phyloP scores from a whole-genome alignment of 2,113 vertebrate genomes.

The Quiscalus mexicanus region DNA sequence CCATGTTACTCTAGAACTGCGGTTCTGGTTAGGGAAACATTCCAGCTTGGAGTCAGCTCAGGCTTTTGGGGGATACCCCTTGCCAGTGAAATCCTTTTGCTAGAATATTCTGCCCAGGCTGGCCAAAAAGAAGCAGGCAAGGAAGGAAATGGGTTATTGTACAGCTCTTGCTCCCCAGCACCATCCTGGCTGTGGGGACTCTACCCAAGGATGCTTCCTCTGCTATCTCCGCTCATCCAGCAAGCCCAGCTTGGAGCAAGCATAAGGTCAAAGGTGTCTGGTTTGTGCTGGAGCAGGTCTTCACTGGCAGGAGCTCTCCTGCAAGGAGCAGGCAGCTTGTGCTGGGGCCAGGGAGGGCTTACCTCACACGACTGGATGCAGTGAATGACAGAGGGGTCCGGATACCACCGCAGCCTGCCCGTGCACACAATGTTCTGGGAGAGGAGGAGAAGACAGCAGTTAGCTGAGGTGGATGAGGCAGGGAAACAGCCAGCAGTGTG shows the following conservation, averaged over 20 bases:
- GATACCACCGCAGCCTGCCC: constrained; percentile 87
- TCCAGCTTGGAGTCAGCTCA: constrained; percentile 5
- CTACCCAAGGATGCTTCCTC: neutral
- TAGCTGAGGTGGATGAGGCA: fast-evolving
- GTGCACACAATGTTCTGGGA: constrained; percentile 91
- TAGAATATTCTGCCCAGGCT: constrained; percentile 4
- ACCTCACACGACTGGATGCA: constrained; percentile 97
- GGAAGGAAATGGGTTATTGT: constrained; percentile 13
- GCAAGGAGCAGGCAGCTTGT: neutral
- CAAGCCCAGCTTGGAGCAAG: neutral
- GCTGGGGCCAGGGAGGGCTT: constrained; percentile 28
- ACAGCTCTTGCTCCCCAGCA: neutral
- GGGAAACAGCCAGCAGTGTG: neutral
- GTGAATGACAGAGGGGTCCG: constrained; percentile 83
- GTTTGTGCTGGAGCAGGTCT: neutral
- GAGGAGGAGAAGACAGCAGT: neutral
- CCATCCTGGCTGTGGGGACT: neutral
- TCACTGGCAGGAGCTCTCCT: neutral
- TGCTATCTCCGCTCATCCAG: neutral
- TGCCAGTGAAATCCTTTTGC: constrained; percentile 65
- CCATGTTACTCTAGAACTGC: constrained; percentile 29
- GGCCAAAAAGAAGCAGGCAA: neutral
- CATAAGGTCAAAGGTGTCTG: neutral
- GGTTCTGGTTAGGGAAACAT: constrained; percentile 55
- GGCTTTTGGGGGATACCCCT: constrained; percentile 59